Evolutionary conservation across 2,797 vertebrate species (phyloP).

Genomic region (Borostomias antarcticus): DNA sequence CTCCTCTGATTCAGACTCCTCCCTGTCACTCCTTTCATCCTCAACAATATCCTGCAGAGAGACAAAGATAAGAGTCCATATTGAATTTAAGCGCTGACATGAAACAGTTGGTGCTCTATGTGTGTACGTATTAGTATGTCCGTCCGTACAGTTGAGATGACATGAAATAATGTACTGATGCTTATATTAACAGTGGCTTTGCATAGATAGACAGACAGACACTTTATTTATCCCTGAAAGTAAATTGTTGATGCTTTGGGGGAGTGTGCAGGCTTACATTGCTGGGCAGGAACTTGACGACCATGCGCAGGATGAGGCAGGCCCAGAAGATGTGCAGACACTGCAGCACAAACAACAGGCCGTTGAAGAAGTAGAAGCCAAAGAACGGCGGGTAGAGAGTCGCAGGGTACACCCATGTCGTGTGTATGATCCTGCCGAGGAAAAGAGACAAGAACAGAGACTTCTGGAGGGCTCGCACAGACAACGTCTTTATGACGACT

Average conservation of each 20-base stretch:
- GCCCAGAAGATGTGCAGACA: constrained; percentile 94
- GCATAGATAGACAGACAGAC: too few species aligned
- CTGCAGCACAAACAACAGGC: constrained; percentile 86
- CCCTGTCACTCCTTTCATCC: constrained; percentile 90
- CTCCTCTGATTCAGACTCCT: constrained; percentile 82
- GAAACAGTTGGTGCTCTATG: neutral
- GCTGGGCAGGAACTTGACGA: constrained; percentile 91
- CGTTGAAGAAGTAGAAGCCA: constrained; percentile 96
- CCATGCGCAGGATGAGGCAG: constrained; percentile 91
- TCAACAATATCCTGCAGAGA: constrained; percentile 79
- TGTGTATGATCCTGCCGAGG: constrained; percentile 87
- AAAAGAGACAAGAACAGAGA: constrained; percentile 59
- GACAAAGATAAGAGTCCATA: neutral
- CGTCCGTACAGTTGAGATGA: too few species aligned
- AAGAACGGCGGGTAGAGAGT: constrained; percentile 86
- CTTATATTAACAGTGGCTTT: too few species aligned
- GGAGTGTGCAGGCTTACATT: constrained; percentile 74
- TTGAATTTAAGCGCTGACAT: neutral
- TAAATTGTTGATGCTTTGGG: neutral
- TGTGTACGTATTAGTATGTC: too few species aligned
- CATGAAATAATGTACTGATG: too few species aligned
- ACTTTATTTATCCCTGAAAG: too few species aligned
- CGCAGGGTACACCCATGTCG: constrained; percentile 85
- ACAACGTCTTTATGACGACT: neutral
- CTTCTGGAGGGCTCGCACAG: neutral